phyloP scores from a whole-genome alignment of 2,113 vertebrate species.

The Rhipidura dahli region DNA sequence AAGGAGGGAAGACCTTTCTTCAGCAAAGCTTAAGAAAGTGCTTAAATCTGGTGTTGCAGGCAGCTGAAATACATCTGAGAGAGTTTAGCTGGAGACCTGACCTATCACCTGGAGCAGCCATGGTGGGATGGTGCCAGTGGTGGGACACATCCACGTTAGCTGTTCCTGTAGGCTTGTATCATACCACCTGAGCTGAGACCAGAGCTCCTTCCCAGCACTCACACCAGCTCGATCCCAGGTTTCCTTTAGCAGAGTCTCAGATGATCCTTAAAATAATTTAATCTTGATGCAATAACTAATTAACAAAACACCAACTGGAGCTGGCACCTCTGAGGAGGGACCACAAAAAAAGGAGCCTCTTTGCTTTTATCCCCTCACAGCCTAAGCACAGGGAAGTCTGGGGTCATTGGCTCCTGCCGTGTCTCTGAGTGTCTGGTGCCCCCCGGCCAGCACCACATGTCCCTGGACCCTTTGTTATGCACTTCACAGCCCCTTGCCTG shows the following conservation, averaged over 20 bases:
- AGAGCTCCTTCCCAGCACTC: neutral
- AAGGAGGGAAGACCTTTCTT: neutral
- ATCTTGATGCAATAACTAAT: neutral
- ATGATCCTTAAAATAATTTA: neutral
- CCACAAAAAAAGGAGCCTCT: neutral
- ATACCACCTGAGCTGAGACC: neutral
- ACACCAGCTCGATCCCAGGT: too few species aligned
- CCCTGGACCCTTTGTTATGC: neutral
- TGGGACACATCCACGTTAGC: neutral
- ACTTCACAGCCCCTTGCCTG: neutral
- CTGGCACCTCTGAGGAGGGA: neutral
- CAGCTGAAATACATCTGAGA: neutral
- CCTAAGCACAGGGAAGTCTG: neutral
- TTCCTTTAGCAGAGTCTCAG: neutral
- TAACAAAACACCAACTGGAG: neutral
- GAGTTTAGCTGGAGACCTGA: neutral
- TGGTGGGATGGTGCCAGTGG: neutral
- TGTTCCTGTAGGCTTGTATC: neutral
- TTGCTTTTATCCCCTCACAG: neutral
- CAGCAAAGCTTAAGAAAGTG: neutral
- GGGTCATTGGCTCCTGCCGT: fast-evolving
- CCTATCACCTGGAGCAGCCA: neutral
- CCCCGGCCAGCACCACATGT: fast-evolving
- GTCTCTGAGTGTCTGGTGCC: neutral
- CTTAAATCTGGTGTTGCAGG: neutral